Evolutionary conservation across 2,113 vertebrate genomes (phyloP), one percentile per base, ranked within the genome.

Genomic region (Rhabdomys dilectus): DNA sequence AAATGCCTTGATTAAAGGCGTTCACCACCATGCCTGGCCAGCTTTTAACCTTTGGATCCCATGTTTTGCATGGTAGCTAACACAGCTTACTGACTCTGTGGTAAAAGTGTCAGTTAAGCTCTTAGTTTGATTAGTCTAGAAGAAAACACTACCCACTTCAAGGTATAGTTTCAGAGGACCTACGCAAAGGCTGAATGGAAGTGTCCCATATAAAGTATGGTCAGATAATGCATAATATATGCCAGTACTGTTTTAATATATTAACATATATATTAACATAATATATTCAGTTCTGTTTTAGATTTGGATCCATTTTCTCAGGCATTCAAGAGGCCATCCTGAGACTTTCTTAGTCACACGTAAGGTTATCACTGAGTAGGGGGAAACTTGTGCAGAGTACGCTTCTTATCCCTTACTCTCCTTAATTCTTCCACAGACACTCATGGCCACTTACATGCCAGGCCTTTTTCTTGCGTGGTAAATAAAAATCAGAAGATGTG

Each of bases 151-250:
- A 22, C 36, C 73, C 21, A 91, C 88, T 97, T 92, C 95, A 89
- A 51, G 21, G 53, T 82, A 80, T 64, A 60, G 85, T 94, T 97
- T 94, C 95, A 89, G 86, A 70, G 58, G 15, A 93, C 96, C 76
- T 97, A 93, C 85, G 91, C 64, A 98, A 96, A 97, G 96, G 5
- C 82, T 87, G 42, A 94, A 96, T 85, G 95, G 97, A 97, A 97
- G 94, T 96, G 72, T 93, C 80, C 91, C 53, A 17, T 87, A 88
- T 95, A 19, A 97, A 97, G 68, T 91, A 6, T 91, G 92, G 66
- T 98, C 98, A 51, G 89, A 96, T 97, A 97, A 98, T 97, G 81
- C 91, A 96, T 96, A 98, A 97, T 87, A 95, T 96, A 95, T 97
- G 70, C 62, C 93, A 92, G n/a, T 66, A 24, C n/a, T n/a, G n/a